Conservation (phyloP, 2,888 invertebrate genomes). For the Drosophila subsilvestris region DNA sequence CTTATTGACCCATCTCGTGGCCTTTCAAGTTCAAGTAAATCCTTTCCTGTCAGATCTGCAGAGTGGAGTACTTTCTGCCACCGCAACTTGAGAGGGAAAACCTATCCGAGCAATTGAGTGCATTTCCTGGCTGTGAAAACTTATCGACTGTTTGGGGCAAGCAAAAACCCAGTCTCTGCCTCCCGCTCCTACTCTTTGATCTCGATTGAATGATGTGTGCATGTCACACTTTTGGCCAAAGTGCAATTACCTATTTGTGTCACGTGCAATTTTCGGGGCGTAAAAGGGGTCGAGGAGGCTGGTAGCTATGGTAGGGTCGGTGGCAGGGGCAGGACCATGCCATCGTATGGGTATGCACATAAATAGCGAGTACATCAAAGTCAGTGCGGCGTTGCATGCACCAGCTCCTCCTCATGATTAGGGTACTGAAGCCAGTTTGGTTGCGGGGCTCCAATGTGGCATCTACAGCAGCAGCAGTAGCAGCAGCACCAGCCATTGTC, state of each 20-base stretch:
- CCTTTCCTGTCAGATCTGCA: no score
- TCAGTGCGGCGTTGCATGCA: slow-evolving; percentile 45
- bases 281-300: background rate
- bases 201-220: slow-evolving; percentile 35
- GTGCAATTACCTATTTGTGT: slow-evolving; percentile 79
- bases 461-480: slow-evolving; percentile 6
- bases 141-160: slow-evolving; percentile 38
- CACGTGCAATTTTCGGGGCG: slow-evolving; percentile 66
- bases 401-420: slow-evolving; percentile 51
- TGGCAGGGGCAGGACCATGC: slow-evolving; percentile 19
- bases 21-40: no score
- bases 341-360: slow-evolving; percentile 46
- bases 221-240: slow-evolving; percentile 55
- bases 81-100: slow-evolving; percentile 12
- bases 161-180: slow-evolving; percentile 10
- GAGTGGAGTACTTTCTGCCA: no score
- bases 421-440: slow-evolving; percentile 56
- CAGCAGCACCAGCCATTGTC: slow-evolving; percentile 52
- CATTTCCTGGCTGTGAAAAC: slow-evolving; percentile 29
- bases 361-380: slow-evolving; percentile 60
- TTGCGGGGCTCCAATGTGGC: slow-evolving; percentile 33
- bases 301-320: background rate
- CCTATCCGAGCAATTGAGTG: slow-evolving; percentile 28
- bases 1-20: no score
- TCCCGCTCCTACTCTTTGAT: slow-evolving; percentile 17